Evolutionary conservation across 1,140 invertebrate genomes (phyloP).

Genomic region (Coelopa frigida): DNA sequence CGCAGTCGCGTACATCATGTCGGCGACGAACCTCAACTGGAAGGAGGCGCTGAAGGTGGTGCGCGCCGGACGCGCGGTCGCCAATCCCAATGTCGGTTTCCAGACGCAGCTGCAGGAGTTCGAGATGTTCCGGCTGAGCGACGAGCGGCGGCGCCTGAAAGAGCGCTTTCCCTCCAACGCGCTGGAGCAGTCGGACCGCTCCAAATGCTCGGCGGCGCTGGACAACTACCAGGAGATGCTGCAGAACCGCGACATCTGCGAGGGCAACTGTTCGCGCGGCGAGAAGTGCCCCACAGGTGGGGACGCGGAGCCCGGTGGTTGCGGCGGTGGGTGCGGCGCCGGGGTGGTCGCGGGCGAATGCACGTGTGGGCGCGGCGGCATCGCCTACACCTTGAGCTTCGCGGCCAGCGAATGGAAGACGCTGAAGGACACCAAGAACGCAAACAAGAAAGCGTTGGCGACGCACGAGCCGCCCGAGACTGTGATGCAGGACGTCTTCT

Average conservation of each 20-base stretch:
- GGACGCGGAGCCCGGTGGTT: slow-evolving; percentile 11
- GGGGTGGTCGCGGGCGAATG: not conserved
- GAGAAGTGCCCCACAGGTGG: slow-evolving; percentile 72
- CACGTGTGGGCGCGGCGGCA: slow-evolving; percentile 13
- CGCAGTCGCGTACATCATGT: slow-evolving; percentile 79
- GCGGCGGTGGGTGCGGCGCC: not conserved
- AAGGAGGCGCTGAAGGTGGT: slow-evolving; percentile 90
- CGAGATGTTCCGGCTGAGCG: slow-evolving; percentile 69
- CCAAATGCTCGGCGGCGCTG: slow-evolving; percentile 67
- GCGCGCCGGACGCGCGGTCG: slow-evolving; percentile 77
- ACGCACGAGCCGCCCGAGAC: no score
- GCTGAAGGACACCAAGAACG: no score
- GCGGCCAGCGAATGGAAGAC: slow-evolving; percentile 24
- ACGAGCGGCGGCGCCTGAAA: slow-evolving; percentile 76
- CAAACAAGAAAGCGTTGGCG: no score
- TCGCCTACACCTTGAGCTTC: slow-evolving; percentile 24
- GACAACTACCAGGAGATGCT: slow-evolving; percentile 74
- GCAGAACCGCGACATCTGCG: slow-evolving; percentile 69
- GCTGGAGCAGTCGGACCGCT: slow-evolving; percentile 63
- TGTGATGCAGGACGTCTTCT: no score
- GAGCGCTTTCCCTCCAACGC: slow-evolving; percentile 75
- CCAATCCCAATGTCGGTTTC: slow-evolving; percentile 94
- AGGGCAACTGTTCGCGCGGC: slow-evolving; percentile 77
- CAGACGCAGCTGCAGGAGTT: slow-evolving; percentile 90
- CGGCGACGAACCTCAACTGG: slow-evolving; percentile 82